phyloP scores from a whole-genome alignment of 2,113 vertebrate species.

The Poecilia latipinna region DNA sequence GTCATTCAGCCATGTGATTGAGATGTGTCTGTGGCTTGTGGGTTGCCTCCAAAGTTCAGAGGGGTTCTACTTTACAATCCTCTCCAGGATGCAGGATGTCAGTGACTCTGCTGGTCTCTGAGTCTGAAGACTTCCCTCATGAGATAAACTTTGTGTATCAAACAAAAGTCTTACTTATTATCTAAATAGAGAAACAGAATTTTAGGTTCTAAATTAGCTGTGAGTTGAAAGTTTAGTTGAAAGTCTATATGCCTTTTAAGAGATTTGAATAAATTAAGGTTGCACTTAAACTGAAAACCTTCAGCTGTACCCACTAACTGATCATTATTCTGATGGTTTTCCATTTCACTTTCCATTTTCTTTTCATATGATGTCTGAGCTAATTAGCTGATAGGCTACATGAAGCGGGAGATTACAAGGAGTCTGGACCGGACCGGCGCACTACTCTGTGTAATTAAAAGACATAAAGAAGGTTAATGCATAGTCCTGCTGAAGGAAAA shows the following conservation, averaged over 20 bases:
- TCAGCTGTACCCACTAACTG: background rate
- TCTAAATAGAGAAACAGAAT: background rate
- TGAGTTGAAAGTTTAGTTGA: background rate
- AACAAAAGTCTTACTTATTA: no score
- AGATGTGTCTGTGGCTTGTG: no score
- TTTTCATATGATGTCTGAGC: conserved; percentile 11
- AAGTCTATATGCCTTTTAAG: background rate
- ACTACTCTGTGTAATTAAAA: conserved; percentile 27
- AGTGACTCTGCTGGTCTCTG: background rate
- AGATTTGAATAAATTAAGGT: background rate
- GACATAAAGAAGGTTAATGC: conserved; percentile 44
- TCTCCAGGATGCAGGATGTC: background rate
- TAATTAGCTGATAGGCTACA: conserved; percentile 28
- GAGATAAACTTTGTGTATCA: no score
- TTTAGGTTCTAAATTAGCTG: background rate
- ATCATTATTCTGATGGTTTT: background rate
- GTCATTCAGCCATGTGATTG: no score
- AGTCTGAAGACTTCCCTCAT: no score
- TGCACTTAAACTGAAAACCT: background rate
- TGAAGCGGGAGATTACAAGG: conserved; percentile 1
- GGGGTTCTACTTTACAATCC: background rate
- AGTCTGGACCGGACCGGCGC: background rate
- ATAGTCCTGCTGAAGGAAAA: conserved; percentile 20
- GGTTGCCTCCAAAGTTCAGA: no score
- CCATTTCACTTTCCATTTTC: background rate